Conservation (phyloP, 1,140 invertebrate species). For the Schlechtendalia chinensis region DNA sequence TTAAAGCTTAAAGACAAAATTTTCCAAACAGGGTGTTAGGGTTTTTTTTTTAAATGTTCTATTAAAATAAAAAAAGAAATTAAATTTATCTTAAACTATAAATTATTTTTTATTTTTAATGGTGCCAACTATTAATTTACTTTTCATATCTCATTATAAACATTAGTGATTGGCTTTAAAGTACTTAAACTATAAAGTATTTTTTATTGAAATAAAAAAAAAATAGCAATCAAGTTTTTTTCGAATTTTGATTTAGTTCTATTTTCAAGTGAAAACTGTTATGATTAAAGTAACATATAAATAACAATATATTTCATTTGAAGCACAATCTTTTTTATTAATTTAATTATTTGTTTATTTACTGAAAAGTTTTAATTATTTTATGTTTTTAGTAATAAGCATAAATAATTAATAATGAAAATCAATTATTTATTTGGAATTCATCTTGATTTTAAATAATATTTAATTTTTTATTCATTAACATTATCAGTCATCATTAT, state of each 20-base stretch:
- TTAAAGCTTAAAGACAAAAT: constrained; percentile 7
- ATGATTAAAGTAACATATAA: not conserved
- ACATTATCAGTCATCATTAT: no score
- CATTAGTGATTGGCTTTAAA: not conserved
- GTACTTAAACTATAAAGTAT: not conserved
- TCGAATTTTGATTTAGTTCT: not conserved
- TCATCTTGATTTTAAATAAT: no score
- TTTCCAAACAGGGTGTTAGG: constrained; percentile 32
- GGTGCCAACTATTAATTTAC: not conserved
- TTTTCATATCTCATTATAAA: not conserved
- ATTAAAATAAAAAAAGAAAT: not conserved
- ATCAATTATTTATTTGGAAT: no score
- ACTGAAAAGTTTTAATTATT: no score
- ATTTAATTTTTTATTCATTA: no score
- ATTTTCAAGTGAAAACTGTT: not conserved
- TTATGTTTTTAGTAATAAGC: no score
- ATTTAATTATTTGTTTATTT: not conserved
- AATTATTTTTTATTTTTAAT: not conserved
- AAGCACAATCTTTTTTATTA: not conserved
- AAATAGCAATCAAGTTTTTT: not conserved
- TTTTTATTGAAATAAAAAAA: not conserved
- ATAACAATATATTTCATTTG: not conserved
- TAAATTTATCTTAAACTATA: not conserved
- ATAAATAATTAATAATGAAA: no score
- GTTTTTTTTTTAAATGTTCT: constrained; percentile 7